Evolutionary conservation across 2,113 vertebrate species (phyloP).

Genomic region (Pao palembangensis): DNA sequence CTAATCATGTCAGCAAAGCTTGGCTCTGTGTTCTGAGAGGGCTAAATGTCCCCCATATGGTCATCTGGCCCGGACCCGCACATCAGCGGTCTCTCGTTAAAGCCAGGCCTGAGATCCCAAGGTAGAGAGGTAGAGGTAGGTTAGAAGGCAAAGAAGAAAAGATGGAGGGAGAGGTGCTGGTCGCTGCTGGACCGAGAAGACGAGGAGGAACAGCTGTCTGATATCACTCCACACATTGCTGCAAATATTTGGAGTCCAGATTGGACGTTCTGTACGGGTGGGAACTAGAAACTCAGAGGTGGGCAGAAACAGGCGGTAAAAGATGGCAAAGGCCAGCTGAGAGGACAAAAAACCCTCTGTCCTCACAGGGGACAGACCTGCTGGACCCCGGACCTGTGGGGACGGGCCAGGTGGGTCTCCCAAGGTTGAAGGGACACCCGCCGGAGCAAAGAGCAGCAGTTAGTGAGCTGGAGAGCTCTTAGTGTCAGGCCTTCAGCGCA

Average conservation of each 20-base stretch:
- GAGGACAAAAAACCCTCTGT: no score
- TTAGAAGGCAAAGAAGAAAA: constrained; percentile 64
- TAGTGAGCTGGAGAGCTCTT: constrained; percentile 76
- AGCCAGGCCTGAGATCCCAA: constrained; percentile 82
- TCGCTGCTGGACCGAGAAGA: constrained; percentile 72
- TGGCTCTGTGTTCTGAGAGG: constrained; percentile 91
- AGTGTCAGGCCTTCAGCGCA: constrained; percentile 60
- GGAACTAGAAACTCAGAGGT: no score
- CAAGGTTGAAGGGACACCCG: no score
- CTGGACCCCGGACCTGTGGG: no score
- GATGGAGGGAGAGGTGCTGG: constrained; percentile 73
- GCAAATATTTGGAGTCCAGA: no score
- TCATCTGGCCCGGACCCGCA: constrained; percentile 89
- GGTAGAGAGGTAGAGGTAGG: constrained; percentile 66
- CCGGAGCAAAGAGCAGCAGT: constrained; percentile 74
- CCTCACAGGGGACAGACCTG: no score
- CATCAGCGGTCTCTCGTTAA: constrained; percentile 78
- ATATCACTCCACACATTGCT: constrained; percentile 41
- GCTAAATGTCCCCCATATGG: constrained; percentile 98
- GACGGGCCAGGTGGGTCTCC: no score
- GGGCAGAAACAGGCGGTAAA: no score
- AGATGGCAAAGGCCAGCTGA: no score
- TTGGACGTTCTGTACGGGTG: no score
- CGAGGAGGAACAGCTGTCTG: constrained; percentile 59
- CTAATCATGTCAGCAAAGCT: constrained; percentile 92